Evolutionary conservation across 2,113 vertebrate species (phyloP).

Genomic region (Amphiprion ocellaris): DNA sequence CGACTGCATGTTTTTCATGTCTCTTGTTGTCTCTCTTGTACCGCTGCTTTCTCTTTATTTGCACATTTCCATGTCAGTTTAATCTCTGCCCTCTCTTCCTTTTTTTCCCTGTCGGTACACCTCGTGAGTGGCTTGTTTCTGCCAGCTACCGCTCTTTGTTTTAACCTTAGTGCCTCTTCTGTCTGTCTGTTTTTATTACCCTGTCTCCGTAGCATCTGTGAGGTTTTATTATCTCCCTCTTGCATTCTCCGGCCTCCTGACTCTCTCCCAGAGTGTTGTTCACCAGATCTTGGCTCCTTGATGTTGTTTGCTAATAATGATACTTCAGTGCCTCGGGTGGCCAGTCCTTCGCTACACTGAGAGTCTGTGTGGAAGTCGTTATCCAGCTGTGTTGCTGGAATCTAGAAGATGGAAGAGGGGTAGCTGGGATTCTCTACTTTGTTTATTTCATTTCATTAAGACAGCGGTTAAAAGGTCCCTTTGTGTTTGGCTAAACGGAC

Average conservation of each 20-base stretch:
- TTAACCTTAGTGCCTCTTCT: slow-evolving; percentile 9
- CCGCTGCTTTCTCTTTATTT: slow-evolving; percentile 8
- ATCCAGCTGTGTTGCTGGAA: slow-evolving; percentile 28
- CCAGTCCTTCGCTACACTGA: slow-evolving; percentile 3
- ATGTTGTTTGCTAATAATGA: slow-evolving; percentile 43
- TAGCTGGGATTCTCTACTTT: neutral
- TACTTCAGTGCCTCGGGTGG: slow-evolving; percentile 50
- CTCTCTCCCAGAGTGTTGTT: slow-evolving; percentile 37
- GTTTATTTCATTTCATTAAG: slow-evolving; percentile 27
- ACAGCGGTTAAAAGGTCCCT: neutral
- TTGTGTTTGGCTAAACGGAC: neutral
- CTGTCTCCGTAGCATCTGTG: slow-evolving; percentile 15
- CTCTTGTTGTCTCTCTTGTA: neutral
- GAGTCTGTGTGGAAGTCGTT: slow-evolving; percentile 52
- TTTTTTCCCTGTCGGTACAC: neutral
- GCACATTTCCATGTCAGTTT: slow-evolving; percentile 9
- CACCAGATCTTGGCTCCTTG: slow-evolving; percentile 31
- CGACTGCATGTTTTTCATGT: neutral
- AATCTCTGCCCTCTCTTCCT: neutral
- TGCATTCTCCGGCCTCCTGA: slow-evolving; percentile 18
- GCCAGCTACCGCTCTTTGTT: slow-evolving; percentile 10
- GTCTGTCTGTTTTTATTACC: slow-evolving; percentile 8
- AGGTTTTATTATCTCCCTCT: slow-evolving; percentile 37
- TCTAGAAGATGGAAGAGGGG: neutral
- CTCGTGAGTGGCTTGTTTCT: neutral